Evolutionary conservation across 2,888 invertebrate genomes (phyloP).

Genomic region (Parochlus steinenii): DNA sequence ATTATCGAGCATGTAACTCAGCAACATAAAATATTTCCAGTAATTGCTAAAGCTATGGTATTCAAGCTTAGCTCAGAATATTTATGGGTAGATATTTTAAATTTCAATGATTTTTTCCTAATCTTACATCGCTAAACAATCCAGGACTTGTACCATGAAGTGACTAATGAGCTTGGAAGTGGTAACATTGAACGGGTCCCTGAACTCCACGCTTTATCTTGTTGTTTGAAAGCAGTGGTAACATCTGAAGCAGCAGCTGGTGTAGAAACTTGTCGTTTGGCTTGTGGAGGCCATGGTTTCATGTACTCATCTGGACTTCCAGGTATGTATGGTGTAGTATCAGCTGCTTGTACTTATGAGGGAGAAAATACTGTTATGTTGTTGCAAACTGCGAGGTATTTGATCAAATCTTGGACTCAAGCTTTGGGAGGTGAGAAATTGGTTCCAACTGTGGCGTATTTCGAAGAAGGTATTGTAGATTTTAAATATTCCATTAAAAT

Average conservation of each 20-base stretch:
- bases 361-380: slow-evolving; percentile 12
- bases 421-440: slow-evolving; percentile 35
- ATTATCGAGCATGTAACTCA: slow-evolving; percentile 79
- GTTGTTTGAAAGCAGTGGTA: slow-evolving; percentile 8
- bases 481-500: too few relatives aligned
- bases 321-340: not conserved
- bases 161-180: not conserved
- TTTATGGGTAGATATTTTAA: too few relatives aligned
- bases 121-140: too few relatives aligned
- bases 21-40: slow-evolving; percentile 69
- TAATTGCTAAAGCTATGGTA: slow-evolving; percentile 57
- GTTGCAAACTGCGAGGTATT: slow-evolving; percentile 33
- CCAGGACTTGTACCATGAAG: not conserved
- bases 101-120: too few relatives aligned
- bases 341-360: slow-evolving; percentile 10
- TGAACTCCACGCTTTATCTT: slow-evolving; percentile 10
- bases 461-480: slow-evolving; percentile 24
- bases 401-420: slow-evolving; percentile 55
- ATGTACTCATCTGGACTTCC: slow-evolving; percentile 8
- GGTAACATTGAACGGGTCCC: slow-evolving; percentile 8
- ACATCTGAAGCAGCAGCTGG: slow-evolving; percentile 4
- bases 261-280: slow-evolving; percentile 7
- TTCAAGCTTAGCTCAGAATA: slow-evolving; percentile 49
- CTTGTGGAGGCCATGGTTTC: slow-evolving; percentile 12
- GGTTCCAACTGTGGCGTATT: slow-evolving; percentile 46